A percentile compares a stretch with the other conserved stretches of the same genome.
Evolutionary conservation across 2,113 vertebrate genomes (phyloP).

Genomic region (Perca flavescens): DNA sequence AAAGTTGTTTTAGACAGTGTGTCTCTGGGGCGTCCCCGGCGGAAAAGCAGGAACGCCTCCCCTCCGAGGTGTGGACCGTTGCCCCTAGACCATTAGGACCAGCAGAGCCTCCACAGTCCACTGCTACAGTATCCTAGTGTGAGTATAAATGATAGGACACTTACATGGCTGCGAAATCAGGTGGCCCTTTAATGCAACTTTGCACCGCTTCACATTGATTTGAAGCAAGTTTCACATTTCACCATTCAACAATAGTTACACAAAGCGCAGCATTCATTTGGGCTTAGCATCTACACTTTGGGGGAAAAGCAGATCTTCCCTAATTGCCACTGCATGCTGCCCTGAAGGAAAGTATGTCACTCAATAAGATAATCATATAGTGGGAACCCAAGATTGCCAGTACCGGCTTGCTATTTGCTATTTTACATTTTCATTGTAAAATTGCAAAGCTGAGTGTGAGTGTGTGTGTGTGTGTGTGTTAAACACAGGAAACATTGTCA

Average conservation of each 20-base stretch:
- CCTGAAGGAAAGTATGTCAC: constrained; percentile 70
- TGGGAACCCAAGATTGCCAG: constrained; percentile 50
- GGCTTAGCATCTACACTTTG: constrained; percentile 54
- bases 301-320: constrained; percentile 57
- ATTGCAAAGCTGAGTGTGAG: constrained; percentile 17
- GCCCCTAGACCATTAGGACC: background rate
- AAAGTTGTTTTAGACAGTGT: constrained; percentile 80
- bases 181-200: constrained; percentile 56
- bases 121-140: background rate
- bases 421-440: constrained; percentile 61
- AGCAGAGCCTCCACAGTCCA: background rate
- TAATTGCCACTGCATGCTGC: constrained; percentile 52
- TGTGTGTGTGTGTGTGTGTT: constrained; percentile 8
- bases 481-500: constrained; percentile 49
- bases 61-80: constrained; percentile 23
- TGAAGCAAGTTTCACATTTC: constrained; percentile 65
- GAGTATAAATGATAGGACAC: background rate
- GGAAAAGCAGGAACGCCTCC: constrained; percentile 41
- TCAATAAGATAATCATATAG: constrained; percentile 69
- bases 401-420: constrained; percentile 50
- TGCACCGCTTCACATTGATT: constrained; percentile 41
- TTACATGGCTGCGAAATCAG: constrained; percentile 6
- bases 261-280: constrained; percentile 65
- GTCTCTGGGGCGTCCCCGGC: constrained; percentile 57
- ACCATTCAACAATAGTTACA: constrained; percentile 54